Conservation (phyloP, 1,140 invertebrate genomes). For the Drosophila jambulina region DNA sequence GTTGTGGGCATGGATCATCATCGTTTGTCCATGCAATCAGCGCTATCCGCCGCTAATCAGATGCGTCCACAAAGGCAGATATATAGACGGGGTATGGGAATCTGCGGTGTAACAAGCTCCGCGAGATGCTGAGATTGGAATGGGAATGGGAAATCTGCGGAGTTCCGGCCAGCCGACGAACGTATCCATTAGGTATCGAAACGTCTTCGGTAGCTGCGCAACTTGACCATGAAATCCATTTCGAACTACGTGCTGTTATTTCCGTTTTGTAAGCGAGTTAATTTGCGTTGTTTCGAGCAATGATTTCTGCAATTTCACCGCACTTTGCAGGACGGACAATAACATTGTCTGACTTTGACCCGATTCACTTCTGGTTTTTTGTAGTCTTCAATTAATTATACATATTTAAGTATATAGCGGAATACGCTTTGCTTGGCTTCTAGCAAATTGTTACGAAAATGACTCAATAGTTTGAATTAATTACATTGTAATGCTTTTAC, state of each 20-base stretch:
- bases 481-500: background rate
- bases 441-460: background rate
- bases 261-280: slow-evolving; percentile 78
- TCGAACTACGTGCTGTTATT: slow-evolving; percentile 73
- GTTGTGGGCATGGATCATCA: slow-evolving; percentile 30
- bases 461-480: background rate
- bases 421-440: slow-evolving; percentile 5
- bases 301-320: slow-evolving; percentile 69
- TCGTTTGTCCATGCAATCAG: slow-evolving; percentile 63
- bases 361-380: slow-evolving; percentile 52
- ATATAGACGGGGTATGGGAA: slow-evolving; percentile 5
- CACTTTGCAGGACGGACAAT: slow-evolving; percentile 38
- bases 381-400: slow-evolving; percentile 33
- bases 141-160: slow-evolving; percentile 7
- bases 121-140: slow-evolving; percentile 3
- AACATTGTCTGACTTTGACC: slow-evolving; percentile 75
- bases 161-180: slow-evolving; percentile 1
- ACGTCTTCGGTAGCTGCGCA: slow-evolving; percentile 28
- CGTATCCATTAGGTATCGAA: slow-evolving; percentile 13
- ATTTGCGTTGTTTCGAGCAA: slow-evolving; percentile 46
- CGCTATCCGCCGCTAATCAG: slow-evolving; percentile 69
- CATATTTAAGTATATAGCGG: slow-evolving; percentile 2
- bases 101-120: slow-evolving; percentile 5
- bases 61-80: slow-evolving; percentile 40
- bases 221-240: slow-evolving; percentile 77